These are phyloP conservation scores for Apamea sordens DNA, from an alignment of 2,888 invertebrate genomes.

Conservation along the genomic window DNA sequence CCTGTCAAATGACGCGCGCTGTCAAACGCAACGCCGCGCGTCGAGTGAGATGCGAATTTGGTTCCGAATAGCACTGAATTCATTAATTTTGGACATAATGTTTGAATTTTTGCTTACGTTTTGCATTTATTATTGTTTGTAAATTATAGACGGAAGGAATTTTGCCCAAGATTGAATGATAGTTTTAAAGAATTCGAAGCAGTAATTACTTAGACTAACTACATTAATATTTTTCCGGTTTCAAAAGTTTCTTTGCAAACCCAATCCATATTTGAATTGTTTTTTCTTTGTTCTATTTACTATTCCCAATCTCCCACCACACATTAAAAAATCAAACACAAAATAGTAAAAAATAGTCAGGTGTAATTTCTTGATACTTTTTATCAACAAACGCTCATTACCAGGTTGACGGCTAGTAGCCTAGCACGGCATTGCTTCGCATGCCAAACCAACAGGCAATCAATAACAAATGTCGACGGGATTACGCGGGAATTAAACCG, in stretches of 20 bases:
- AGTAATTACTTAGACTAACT: background rate
- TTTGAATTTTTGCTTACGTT: background rate
- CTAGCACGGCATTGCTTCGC: conserved; percentile 28
- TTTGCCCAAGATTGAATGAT: background rate
- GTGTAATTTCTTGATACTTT: conserved; percentile 38
- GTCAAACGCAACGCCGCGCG: conserved; percentile 46
- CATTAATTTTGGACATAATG: conserved; percentile 19
- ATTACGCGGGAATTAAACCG: conserved; percentile 48
- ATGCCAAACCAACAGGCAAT: conserved; percentile 55
- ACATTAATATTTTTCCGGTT: background rate
- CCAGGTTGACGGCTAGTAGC: conserved; percentile 16
- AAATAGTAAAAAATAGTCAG: conserved; percentile 6
- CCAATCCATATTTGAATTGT: background rate
- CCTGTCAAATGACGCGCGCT: conserved; percentile 65
- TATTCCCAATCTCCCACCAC: background rate
- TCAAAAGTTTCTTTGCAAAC: background rate
- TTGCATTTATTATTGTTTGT: background rate
- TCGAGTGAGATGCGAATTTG: conserved; percentile 35
- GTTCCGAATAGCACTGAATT: conserved; percentile 29
- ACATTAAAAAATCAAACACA: background rate
- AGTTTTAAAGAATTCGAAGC: background rate
- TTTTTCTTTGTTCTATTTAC: too few relatives aligned
- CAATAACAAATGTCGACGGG: conserved; percentile 57
- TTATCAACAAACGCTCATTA: conserved; percentile 36
- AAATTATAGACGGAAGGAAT: background rate